Evolutionary conservation across 2,888 invertebrate species (phyloP), one percentile per base, ranked within the genome.

Genomic region (Drosophila niveifrons): DNA sequence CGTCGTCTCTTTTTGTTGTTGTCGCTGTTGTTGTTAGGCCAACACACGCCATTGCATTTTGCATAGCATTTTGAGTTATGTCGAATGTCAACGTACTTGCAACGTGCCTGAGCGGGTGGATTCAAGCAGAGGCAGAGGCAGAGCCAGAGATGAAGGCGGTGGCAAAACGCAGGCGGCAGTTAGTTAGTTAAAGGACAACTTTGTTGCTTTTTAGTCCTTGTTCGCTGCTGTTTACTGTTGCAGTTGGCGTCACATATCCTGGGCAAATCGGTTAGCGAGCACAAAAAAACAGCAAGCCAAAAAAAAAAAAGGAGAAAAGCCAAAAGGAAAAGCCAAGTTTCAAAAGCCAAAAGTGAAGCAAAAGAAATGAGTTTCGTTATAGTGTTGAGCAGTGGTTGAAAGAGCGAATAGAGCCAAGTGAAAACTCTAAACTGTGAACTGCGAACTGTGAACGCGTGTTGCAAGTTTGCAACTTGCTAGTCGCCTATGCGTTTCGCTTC

Each of bases 61-160:
- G 81, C 87, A 67, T 65, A 75, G 72, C 68, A 78, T 88, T 88
- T 85, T 82, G 88, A 88, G 88, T 85, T 75, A 88, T 85, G 86
- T 68, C 84, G 84, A 81, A 89, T 87, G 84, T 89, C 84, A 85
- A 89, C 79, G 84, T 79, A 84, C 89, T 87, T 65, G 70, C 74
- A 66, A 69, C 73, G 56, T 55, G 41, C 48, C 11, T 66, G 50
- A 28, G 61, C 31, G 59, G 70, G 66, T 46, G 70, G 47, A n/a
- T 52, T 66, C 51, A 11, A 36, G 23, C 17, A 29, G 28, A 31
- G 17, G 7, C 31, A 18, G 58, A 11, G 36, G 23, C 17, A 29
- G 28, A 31, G 17, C 11, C 31, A 29, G 1, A 17, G 18, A 15
- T 29, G 23, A 28, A 2, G 13, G 15, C 28, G 18, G 44, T 28